Conservation (phyloP, 92 coral and sea anemone genomes). For the Umimayanthus kanabou region DNA sequence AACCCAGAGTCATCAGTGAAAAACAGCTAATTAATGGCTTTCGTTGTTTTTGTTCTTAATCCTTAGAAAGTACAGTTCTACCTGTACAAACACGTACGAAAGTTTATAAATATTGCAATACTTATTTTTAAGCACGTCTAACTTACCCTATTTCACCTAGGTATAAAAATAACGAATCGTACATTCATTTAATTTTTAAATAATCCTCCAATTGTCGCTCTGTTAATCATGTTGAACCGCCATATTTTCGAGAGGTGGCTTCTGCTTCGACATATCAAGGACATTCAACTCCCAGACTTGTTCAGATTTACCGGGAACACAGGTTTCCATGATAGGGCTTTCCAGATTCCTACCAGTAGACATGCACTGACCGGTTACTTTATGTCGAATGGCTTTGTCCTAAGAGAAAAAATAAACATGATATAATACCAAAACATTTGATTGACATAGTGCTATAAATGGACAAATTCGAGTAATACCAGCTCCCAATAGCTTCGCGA, state of each 20-base stretch:
- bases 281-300: conserved; percentile 88
- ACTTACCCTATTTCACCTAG: background rate
- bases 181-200: too few species aligned
- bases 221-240: background rate
- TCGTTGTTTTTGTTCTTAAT: too few species aligned
- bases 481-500: too few species aligned
- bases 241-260: conserved; percentile 51
- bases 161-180: background rate
- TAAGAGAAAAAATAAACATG: conserved; percentile 27
- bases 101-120: too few species aligned
- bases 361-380: conserved; percentile 78
- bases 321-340: conserved; percentile 83
- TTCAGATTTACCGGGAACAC: conserved; percentile 71
- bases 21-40: too few species aligned
- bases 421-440: too few species aligned
- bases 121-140: background rate
- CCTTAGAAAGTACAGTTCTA: too few species aligned
- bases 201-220: background rate
- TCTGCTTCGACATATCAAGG: conserved; percentile 67
- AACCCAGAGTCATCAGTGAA: too few species aligned
- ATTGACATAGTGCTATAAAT: too few species aligned
- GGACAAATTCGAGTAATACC: too few species aligned
- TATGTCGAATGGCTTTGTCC: conserved; percentile 81
- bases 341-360: conserved; percentile 73
- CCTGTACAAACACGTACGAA: too few species aligned